These are phyloP conservation scores for Panthera leo DNA, from an alignment of 2,113 vertebrate species.

Conservation along the genomic window DNA sequence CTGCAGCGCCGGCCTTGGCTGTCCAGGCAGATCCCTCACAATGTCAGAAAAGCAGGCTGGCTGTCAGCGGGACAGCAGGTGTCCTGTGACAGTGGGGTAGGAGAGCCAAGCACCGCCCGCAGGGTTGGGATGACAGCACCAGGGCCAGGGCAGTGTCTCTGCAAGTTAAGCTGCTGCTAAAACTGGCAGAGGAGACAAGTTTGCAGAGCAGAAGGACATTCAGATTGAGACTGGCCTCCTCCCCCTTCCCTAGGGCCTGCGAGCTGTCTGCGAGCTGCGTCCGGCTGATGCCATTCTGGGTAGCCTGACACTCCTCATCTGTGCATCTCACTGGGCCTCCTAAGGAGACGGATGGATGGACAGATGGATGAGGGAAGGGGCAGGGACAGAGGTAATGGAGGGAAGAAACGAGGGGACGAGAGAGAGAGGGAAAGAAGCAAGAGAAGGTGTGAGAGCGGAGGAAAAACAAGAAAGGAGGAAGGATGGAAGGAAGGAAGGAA, in stretches of 20 bases:
- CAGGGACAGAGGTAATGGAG: background rate
- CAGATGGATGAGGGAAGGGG: background rate
- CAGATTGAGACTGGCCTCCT: background rate
- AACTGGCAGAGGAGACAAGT: background rate
- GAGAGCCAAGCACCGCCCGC: background rate
- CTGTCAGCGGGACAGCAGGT: background rate
- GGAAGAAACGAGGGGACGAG: background rate
- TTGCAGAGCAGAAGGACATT: constrained; percentile 35
- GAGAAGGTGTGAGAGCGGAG: no score
- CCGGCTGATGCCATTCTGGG: background rate
- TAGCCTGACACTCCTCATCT: background rate
- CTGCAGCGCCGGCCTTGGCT: background rate
- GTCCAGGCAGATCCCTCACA: background rate
- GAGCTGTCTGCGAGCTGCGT: background rate
- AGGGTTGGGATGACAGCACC: background rate
- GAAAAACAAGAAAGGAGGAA: no score
- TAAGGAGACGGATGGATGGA: background rate
- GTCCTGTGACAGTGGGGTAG: background rate
- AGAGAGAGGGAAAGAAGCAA: background rate
- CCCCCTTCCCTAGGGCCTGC: background rate
- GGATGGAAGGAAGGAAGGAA: background rate
- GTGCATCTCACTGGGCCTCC: background rate
- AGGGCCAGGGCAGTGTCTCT: constrained; percentile 25
- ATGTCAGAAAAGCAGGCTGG: constrained; percentile 48
- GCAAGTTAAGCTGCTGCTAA: constrained; percentile 52